Conservation (phyloP, 2,797 vertebrate species). For the Coendou prehensilis region DNA sequence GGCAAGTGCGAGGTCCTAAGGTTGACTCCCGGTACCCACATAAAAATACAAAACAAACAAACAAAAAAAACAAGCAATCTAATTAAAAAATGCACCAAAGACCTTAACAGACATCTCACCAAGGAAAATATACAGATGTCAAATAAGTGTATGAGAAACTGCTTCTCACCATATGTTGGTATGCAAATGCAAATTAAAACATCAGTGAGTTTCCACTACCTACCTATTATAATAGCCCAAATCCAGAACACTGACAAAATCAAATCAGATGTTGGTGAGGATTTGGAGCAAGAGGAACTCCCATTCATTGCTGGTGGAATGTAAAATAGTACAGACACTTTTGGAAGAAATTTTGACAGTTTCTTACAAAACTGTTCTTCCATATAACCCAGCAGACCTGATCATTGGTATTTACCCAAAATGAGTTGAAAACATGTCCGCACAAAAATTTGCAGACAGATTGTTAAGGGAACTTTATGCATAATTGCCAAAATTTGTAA, state of each 20-base stretch:
- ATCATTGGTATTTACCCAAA: neutral
- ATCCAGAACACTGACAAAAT: neutral
- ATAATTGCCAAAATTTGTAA: neutral
- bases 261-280: neutral
- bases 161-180: neutral
- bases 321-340: neutral
- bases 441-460: neutral
- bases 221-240: neutral
- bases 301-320: neutral
- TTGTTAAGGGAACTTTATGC: neutral
- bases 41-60: too few relatives aligned
- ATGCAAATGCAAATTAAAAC: neutral
- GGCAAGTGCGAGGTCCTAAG: too few relatives aligned
- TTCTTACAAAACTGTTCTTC: neutral
- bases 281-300: neutral
- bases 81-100: neutral
- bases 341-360: neutral
- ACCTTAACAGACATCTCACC: neutral
- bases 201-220: neutral
- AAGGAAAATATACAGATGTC: neutral
- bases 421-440: neutral
- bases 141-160: neutral
- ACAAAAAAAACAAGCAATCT: neutral
- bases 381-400: neutral
- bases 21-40: too few relatives aligned